phyloP scores from a whole-genome alignment of 2,888 invertebrate genomes.

The Desoria tigrina region DNA sequence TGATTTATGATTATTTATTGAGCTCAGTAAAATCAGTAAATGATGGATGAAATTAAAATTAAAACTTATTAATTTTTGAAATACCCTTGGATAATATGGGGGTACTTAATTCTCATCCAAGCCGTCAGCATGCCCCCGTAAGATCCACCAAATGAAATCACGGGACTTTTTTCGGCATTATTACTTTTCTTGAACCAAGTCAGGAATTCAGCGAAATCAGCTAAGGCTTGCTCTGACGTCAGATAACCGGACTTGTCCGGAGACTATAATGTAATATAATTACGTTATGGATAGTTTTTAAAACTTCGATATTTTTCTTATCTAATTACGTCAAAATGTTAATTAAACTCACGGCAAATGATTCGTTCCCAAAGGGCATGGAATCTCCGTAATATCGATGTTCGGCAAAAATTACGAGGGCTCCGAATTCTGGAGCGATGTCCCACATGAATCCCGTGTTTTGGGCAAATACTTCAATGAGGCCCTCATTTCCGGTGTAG shows the following conservation, averaged over 20 bases:
- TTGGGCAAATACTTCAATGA: constrained; percentile 81
- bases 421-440: constrained; percentile 73
- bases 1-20: background rate
- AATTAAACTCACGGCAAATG: background rate
- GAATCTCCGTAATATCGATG: constrained; percentile 93
- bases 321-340: too few relatives aligned
- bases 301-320: too few relatives aligned
- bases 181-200: constrained; percentile 63
- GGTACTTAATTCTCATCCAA: constrained; percentile 94
- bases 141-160: constrained; percentile 82
- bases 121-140: constrained; percentile 97
- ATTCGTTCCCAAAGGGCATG: constrained; percentile 62
- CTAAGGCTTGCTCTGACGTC: constrained; percentile 85
- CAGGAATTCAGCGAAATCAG: constrained; percentile 84
- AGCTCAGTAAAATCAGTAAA: background rate
- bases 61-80: constrained; percentile 28
- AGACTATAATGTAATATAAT: background rate
- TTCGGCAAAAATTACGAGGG: constrained; percentile 86
- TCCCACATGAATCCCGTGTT: constrained; percentile 81
- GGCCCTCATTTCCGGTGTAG: constrained; percentile 94
- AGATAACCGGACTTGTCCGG: constrained; percentile 63
- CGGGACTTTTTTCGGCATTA: constrained; percentile 63
- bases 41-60: constrained; percentile 6
- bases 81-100: constrained; percentile 76
- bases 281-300: too few relatives aligned